Conservation (phyloP, 2,113 vertebrate genomes). For the Rhabdornis inornatus region DNA sequence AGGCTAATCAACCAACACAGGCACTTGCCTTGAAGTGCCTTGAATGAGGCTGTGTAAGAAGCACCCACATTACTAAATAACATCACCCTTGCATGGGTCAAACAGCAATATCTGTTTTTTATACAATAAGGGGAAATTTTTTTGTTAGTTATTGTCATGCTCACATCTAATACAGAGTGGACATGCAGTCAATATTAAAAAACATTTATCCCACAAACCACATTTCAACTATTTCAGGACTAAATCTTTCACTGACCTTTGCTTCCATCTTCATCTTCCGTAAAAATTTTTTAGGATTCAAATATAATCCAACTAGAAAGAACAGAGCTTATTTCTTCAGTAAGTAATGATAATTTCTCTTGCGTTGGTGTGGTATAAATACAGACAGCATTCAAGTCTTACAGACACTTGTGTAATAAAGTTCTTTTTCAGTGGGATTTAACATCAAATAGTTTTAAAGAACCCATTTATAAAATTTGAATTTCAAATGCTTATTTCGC, state of each 20-base stretch:
- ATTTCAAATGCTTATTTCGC: slow-evolving; percentile 41
- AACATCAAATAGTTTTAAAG: slow-evolving; percentile 38
- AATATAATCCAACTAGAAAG: slow-evolving; percentile 21
- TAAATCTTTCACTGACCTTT: background rate
- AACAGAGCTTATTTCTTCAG: background rate
- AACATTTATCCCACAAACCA: background rate
- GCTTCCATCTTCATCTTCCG: slow-evolving; percentile 1
- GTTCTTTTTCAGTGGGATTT: slow-evolving; percentile 1
- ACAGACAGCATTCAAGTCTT: background rate
- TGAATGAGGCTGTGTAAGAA: background rate
- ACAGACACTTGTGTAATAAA: background rate
- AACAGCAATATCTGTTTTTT: background rate
- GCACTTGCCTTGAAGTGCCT: background rate
- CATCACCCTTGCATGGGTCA: background rate
- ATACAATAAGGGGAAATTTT: background rate
- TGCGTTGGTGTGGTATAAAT: background rate
- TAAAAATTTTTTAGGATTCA: slow-evolving; percentile 10
- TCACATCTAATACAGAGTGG: background rate
- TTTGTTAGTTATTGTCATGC: background rate
- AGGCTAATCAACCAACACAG: background rate
- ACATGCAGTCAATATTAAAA: background rate
- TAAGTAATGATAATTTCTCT: slow-evolving; percentile 16
- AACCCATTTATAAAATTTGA: slow-evolving; percentile 36
- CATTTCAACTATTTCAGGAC: background rate
- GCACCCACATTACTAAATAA: background rate